phyloP scores from a whole-genome alignment of 2,797 vertebrate genomes.

The Acridotheres tristis region DNA sequence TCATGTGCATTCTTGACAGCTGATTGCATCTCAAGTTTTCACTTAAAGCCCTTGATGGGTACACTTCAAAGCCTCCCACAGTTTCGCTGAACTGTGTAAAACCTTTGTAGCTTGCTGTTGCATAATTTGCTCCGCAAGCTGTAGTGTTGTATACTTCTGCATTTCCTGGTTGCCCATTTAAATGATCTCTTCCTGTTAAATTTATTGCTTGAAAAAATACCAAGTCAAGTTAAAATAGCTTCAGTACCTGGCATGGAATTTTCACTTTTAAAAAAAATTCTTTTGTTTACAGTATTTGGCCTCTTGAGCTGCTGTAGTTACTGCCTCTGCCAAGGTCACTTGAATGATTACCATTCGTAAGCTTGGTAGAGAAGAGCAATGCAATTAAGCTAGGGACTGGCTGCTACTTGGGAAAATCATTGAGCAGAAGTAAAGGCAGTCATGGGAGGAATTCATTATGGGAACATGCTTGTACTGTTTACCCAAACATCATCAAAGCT shows the following conservation, averaged over 20 bases:
- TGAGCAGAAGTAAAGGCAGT: neutral
- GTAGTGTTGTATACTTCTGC: neutral
- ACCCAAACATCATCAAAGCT: neutral
- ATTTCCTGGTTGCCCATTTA: neutral
- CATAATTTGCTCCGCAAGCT: constrained; percentile 4
- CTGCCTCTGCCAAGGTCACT: neutral
- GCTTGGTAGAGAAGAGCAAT: neutral
- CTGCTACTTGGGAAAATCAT: neutral
- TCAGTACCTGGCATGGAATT: rapidly evolving
- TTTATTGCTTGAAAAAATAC: neutral
- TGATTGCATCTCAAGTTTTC: constrained; percentile 12
- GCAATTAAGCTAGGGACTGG: neutral
- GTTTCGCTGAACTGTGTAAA: constrained; percentile 15
- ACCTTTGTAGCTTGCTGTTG: constrained; percentile 12
- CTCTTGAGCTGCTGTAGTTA: neutral
- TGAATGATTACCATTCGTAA: neutral
- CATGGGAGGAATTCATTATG: neutral
- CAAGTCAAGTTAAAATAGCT: neutral
- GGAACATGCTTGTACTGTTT: neutral
- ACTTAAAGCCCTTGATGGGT: neutral
- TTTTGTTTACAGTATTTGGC: neutral
- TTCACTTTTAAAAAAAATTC: neutral
- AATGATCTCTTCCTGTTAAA: neutral
- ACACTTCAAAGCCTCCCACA: constrained; percentile 22
- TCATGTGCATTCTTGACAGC: neutral